phyloP scores from a whole-genome alignment of 2,797 vertebrate genomes.

The Bovichtus variegatus region DNA sequence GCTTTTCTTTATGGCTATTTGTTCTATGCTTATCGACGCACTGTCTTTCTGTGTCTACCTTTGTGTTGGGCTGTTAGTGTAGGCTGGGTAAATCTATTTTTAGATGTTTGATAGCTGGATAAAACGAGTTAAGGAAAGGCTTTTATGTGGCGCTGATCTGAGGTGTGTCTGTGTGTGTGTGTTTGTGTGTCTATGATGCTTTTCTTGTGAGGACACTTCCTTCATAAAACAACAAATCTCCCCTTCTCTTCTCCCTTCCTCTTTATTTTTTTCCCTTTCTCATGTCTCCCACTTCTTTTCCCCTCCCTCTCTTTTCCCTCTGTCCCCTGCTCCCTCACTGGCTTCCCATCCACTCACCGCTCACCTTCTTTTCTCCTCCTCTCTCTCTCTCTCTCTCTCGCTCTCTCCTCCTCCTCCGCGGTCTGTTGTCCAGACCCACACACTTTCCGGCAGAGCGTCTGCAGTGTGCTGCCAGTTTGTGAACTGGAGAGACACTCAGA shows the following conservation, averaged over 20 bases:
- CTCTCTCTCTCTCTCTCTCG: slow-evolving; percentile 31
- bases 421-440: slow-evolving; percentile 36
- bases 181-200: too few species aligned
- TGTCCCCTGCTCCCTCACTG: slow-evolving; percentile 8
- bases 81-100: too few species aligned
- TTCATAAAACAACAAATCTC: neutral
- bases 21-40: too few species aligned
- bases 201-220: neutral
- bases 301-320: neutral
- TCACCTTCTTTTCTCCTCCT: slow-evolving; percentile 48
- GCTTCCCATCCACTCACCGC: slow-evolving; percentile 34
- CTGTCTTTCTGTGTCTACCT: too few species aligned
- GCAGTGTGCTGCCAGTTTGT: slow-evolving; percentile 74
- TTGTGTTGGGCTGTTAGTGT: too few species aligned
- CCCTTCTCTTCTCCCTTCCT: neutral
- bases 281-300: neutral
- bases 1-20: too few species aligned
- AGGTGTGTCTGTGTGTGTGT: too few species aligned
- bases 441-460: slow-evolving; percentile 26
- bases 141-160: too few species aligned
- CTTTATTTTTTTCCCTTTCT: neutral
- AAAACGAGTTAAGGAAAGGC: too few species aligned
- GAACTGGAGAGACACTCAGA: slow-evolving; percentile 76
- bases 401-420: slow-evolving; percentile 11
- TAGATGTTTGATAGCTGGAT: too few species aligned